These are phyloP conservation scores for Scomber japonicus DNA, from an alignment of 2,113 vertebrate species.

Conservation along the genomic window DNA sequence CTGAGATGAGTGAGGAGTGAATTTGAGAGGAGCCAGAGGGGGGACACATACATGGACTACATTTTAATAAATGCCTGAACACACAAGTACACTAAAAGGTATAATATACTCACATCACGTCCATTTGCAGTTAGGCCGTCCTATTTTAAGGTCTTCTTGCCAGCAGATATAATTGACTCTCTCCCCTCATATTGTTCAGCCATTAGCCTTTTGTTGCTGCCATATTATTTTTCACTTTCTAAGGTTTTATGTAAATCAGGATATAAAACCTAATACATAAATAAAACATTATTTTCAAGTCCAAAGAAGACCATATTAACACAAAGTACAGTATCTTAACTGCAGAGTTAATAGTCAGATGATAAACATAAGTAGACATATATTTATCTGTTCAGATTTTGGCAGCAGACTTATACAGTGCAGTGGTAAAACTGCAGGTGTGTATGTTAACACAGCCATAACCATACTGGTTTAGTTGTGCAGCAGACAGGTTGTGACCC, in stretches of 20 bases:
- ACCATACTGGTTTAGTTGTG: neutral
- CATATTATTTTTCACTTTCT: constrained; percentile 2
- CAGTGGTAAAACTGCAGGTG: neutral
- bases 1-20: neutral
- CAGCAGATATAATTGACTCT: neutral
- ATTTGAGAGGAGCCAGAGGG: neutral
- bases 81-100: neutral
- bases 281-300: constrained; percentile 18
- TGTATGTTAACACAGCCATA: neutral
- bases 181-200: neutral
- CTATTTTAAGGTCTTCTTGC: constrained; percentile 15
- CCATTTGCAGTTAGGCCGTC: constrained; percentile 1
- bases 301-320: neutral
- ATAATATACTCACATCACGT: neutral
- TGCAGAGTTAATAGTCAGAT: neutral
- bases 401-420: neutral
- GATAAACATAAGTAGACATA: neutral
- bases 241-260: constrained; percentile 43
- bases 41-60: too few species aligned
- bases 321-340: neutral
- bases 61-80: neutral
- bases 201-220: neutral
- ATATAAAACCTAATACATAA: constrained; percentile 16
- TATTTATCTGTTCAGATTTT: neutral
- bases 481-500: neutral